Base-by-base conservation (phyloP, 1,140 invertebrate genomes). In the Sitodiplosis mosellana region DNA sequence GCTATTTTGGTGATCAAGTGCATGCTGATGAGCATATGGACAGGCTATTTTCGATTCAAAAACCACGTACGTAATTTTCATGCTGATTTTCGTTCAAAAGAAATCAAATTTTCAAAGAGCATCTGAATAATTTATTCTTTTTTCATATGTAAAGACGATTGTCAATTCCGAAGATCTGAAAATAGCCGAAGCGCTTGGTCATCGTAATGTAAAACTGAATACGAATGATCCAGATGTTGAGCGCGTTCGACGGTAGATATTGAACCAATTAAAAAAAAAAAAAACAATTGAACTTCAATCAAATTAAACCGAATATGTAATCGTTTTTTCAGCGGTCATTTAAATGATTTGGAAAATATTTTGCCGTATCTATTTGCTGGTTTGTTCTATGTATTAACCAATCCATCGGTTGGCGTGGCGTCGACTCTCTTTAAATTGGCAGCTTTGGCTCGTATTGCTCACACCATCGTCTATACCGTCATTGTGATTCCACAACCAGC, bases 281-380 rank as follows among this genome's bases (percentile, higher is more conserved):
- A 14, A 8, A 8, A 34, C 14, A 34, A 34, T 34, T 34, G 7
- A 7, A 34, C 7, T 34, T 7, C 27, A 27, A 27, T 27, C 27
- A 27, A 27, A 27, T 38, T 4, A 6, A 17, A 38, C 3, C 17
- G 36, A 6, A 14, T 12, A 38, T 38, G 3, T 38, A 5, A 38
- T 38, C n/a, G n/a, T 17, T 38, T n/a, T 66, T 65, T 20, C 58
- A 76, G 78, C 53, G 75, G 76, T 14, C 80, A 83, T 56, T 60
- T 69, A 46, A 83, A 83, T 55, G 80, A 83, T 56, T 56, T 84
- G 53, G 82, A 85, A 64, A 85, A 83, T 56, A 81, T 83, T 47
- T 68, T 76, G 0, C 64, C 74, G 2, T 84, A 81, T 55, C 69
- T 79, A 54, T 55, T 80, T 5, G 59, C 77, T 17, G 74, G 68